These are phyloP conservation scores for Myoxocephalus aenaeus DNA, from an alignment of 2,797 vertebrate genomes.

Conservation along the genomic window DNA sequence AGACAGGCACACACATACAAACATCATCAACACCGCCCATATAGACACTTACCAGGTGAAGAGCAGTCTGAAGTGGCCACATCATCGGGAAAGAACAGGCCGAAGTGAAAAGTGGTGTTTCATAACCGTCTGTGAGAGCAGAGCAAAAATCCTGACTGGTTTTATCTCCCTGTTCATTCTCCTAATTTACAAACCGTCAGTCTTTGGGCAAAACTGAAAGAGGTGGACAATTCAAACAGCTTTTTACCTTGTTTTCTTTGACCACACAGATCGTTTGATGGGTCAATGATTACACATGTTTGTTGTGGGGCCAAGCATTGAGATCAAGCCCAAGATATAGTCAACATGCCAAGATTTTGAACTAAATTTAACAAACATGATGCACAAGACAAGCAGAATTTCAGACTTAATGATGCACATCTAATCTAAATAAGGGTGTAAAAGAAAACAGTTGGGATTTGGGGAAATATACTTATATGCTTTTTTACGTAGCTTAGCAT, in stretches of 20 bases:
- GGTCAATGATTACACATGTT: background rate
- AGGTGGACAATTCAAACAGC: background rate
- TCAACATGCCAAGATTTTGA: background rate
- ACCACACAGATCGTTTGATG: background rate
- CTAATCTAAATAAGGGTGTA: background rate
- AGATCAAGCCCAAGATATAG: background rate
- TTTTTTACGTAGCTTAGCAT: background rate
- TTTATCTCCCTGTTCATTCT: conserved; percentile 13
- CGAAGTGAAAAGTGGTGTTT: conserved; percentile 12
- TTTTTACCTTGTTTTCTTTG: background rate
- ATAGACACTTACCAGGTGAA: background rate
- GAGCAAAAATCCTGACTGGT: background rate
- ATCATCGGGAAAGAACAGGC: background rate
- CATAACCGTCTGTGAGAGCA: background rate
- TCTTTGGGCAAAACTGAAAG: background rate
- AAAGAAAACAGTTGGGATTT: background rate
- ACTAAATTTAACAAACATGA: background rate
- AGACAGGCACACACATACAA: background rate
- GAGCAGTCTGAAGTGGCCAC: background rate
- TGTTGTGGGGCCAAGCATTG: background rate
- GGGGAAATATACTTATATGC: background rate
- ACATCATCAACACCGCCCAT: background rate
- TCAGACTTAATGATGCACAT: background rate
- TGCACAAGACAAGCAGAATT: background rate
- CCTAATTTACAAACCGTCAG: background rate